Evolutionary conservation across 2,888 invertebrate genomes (phyloP), one percentile per base, ranked within the genome.

Genomic region (Drosophila multiciliata): DNA sequence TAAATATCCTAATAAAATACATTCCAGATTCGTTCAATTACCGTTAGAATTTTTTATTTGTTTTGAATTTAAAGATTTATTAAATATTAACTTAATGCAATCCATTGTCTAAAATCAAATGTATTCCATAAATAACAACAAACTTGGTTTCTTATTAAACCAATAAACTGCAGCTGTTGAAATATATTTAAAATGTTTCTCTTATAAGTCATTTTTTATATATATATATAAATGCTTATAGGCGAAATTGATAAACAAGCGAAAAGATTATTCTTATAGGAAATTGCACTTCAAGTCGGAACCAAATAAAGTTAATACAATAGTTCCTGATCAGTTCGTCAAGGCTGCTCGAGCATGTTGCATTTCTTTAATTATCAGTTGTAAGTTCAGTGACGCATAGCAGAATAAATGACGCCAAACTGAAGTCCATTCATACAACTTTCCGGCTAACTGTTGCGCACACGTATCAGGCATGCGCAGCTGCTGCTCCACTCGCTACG

Each of bases 351-450:
- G 29, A 29, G 29, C 6, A 29, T 29, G 5, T 29, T 6, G 29
- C 29, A 29, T 29, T 29, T 29, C 6, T n/a, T n/a, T n/a, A 42
- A 1, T 15, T 45, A 20, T 7, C 20, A 20, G 7, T 12, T 8
- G 12, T 20, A 1, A 45, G 12, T 20, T 45, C 20, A 6, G 29
- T 57, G 59, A 35, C 59, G 23, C 48, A n/a, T 20, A 33, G 57
- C 11, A 11, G 53, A 35, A 45, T 17, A 17, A 45, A 45, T 58
- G 42, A 45, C 42, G 42, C 17, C 17, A 12, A 23, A 7, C 17
- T 15, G 15, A 15, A 35, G 35, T 59, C 40, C 64, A 50, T 59
- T 59, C 64, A 50, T 59, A 32, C 64, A 33, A 54, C 29, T 7
- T 36, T 17, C 33, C 23, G 2, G 20, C 23, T 17, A 15, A 45